Evolutionary conservation across 1,140 invertebrate species (phyloP), one percentile per base, ranked within the genome.

Genomic region (Cotesia typhae): DNA sequence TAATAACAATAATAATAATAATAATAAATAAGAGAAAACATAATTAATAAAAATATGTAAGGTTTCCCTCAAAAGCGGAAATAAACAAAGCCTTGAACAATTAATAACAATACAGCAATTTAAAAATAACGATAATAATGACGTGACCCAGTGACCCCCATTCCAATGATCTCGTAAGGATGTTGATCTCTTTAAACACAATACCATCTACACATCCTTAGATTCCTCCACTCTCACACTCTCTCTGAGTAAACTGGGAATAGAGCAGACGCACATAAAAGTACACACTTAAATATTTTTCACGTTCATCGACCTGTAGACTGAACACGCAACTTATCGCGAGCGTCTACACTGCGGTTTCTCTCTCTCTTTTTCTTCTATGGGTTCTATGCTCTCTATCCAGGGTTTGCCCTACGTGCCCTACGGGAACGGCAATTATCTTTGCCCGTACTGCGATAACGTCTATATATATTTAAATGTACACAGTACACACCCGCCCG

Each of bases 271-370:
- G 28, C 28, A 28, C 28, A 28, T 28, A 36, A 20, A 51, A 37
- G 35, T 71, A 47, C 17, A 17, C 41, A 66, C 66, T 57, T 53
- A 52, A 35, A 66, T n/a, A 65, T 41, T 35, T 28, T 52, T 52
- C 28, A 55, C 53, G 64, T 63, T 59, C 70, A 75, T 75, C 74
- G 74, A 75, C 70, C 74, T 64, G 64, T 1, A 28, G 51, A 36
- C 70, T 72, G 61, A 28, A 28, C 74, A 75, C 74, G 71, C 74
- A 75, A 64, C 71, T 75, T 75, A 75, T 75, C 74, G 74, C 73
- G 67, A 28, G 28, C 28, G 28, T 68, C 66, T 73, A 64, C 67
- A 73, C 76, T 67, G 73, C 69, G 72, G 28, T 10, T 67, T 71
- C 65, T 68, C 67, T 74, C 69, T 64, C 20, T 6, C 66, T 72